Base-by-base conservation (phyloP, 2,888 invertebrate genomes). In the Chymomyza caudatula region DNA sequence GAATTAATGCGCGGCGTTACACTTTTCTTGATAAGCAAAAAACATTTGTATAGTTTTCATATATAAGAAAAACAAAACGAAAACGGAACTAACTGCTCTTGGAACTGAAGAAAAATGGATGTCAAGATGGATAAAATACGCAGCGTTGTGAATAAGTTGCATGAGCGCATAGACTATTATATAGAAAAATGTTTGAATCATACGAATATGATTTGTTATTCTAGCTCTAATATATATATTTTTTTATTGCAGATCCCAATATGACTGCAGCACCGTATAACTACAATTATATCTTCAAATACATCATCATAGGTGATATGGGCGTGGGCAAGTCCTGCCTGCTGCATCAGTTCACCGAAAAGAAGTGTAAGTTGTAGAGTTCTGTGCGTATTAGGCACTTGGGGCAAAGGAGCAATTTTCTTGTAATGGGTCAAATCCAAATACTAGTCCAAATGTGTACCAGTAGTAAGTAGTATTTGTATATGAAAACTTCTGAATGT, bases 251-350 rank as follows among this genome's bases (percentile, higher is more conserved):
- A 51, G 51, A 13, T 20, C 85, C 88, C 89, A 94, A 92, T 88
- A 97, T 97, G 97, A 95, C 97, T 80, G 95, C 97, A 78, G 98
- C 98, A 89, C 99, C 99, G 64, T 99, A 99, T 91, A 99, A 99
- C 92, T 99, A 99, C 92, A 98, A 98, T 51, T 99, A 99, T 91
- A 99, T 99, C 90, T 99, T 99, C 92, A 99, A 99, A 91, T 99
- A 99, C 90, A 99, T 99, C 88, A 99, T 99, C 81, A 99, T 99
- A 91, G 99, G 98, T 85, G 99, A 99, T 91, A 99, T 99, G 99
- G 99, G 99, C 75, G 99, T 99, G 67, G 99, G 99, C 69, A 99
- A 99, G 92, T 99, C 98, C 69, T 99, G 99, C 91, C 93, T 99
- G 57, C 92, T 99, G 67, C 99, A 99, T 91, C 99, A 99, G 89